Percentiles rank a stretch among this genome's conserved stretches.
Conservation (phyloP, 1,140 invertebrate species). For the Pseudomyrmex gracilis region DNA sequence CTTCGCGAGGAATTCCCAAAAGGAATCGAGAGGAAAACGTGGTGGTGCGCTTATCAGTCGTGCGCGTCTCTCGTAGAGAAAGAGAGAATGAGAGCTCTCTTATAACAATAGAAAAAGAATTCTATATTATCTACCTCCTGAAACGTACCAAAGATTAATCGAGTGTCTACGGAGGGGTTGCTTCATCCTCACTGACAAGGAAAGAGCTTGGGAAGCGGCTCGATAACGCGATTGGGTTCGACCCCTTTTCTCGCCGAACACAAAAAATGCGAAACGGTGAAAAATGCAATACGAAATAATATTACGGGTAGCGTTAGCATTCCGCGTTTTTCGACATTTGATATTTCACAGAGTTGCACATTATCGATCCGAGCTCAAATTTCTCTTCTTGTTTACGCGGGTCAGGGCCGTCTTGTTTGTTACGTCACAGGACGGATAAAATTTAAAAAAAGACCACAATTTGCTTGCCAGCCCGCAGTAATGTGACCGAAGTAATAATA, state of each 20-base stretch:
- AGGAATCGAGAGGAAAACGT: slow-evolving; percentile 7
- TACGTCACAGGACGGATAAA: not conserved
- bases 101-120: slow-evolving; percentile 22
- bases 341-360: not conserved
- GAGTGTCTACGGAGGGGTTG: slow-evolving; percentile 21
- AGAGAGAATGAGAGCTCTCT: not conserved
- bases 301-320: not conserved
- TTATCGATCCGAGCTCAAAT: not conserved
- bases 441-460: not conserved
- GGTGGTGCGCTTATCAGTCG: slow-evolving; percentile 2
- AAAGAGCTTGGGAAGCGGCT: not conserved
- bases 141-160: slow-evolving; percentile 47
- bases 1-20: not conserved
- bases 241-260: slow-evolving; percentile 7
- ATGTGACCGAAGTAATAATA: not conserved
- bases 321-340: not conserved
- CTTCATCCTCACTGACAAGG: not conserved
- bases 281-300: not conserved
- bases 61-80: slow-evolving; percentile 2
- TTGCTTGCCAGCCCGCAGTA: not conserved
- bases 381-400: not conserved
- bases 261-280: not conserved
- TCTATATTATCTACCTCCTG: slow-evolving; percentile 65
- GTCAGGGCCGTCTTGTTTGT: not conserved
- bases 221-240: slow-evolving; percentile 17